A percentile compares a stretch with the other conserved stretches of the same genome.
Conservation (phyloP, 2,113 vertebrate genomes). For the Diadophis punctatus region DNA sequence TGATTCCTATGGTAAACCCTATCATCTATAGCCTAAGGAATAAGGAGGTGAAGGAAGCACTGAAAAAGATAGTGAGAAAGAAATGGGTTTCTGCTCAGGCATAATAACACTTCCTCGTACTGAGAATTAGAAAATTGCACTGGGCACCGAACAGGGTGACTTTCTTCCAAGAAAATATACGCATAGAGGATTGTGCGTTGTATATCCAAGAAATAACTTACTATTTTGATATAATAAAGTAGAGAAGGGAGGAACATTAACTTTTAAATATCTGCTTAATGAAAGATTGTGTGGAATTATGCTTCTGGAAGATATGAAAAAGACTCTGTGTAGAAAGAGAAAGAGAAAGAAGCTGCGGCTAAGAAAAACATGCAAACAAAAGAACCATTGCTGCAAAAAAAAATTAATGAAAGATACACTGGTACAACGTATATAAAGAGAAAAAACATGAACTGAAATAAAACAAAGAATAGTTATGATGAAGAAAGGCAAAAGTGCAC, state of each 20-base stretch:
- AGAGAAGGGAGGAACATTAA: background rate
- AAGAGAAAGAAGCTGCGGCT: background rate
- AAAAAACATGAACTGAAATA: background rate
- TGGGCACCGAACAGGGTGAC: background rate
- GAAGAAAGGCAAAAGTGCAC: background rate
- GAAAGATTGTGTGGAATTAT: background rate
- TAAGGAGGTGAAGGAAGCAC: constrained; percentile 39
- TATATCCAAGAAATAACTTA: background rate
- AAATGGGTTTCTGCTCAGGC: background rate
- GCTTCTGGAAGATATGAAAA: background rate
- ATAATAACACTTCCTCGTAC: background rate
- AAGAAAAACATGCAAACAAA: background rate
- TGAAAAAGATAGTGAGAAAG: constrained; percentile 30
- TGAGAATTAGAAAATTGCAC: background rate
- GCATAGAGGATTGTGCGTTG: background rate
- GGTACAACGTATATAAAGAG: background rate
- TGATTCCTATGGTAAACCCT: background rate
- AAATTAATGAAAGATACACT: background rate
- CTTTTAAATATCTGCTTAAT: background rate
- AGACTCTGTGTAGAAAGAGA: background rate
- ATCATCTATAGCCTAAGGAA: background rate
- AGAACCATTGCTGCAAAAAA: background rate
- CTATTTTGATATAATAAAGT: background rate
- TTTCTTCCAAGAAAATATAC: background rate
- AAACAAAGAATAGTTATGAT: background rate